Evolutionary conservation across 2,888 invertebrate species (phyloP), one percentile per base, ranked within the genome.

Genomic region (Hesperia comma): DNA sequence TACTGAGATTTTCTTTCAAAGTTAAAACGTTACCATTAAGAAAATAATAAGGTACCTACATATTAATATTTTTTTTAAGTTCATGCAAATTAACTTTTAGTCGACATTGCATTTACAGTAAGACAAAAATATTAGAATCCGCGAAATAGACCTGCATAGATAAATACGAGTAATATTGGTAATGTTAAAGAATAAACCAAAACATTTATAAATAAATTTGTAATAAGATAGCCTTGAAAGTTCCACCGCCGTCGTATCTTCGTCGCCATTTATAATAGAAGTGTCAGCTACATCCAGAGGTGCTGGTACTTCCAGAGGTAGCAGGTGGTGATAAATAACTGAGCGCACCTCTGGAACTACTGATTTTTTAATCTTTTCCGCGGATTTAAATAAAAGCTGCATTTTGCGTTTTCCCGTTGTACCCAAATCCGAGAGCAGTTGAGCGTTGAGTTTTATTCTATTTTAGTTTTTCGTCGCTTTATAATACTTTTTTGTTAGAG

Each of bases 271-370:
- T 83, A 86, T 86, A 85, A 83, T 75, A 73, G 70, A 75, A 56
- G 78, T 86, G 84, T 81, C 83, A 77, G 69, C 71, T 77, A 79
- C 85, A 84, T 76, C 75, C 74, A 80, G 78, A 57, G 51, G 78
- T 78, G 49, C 12, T 19, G 6, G 49, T 19, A 12, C 19, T 19
- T 17, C 49, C 19, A 74, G 73, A 77, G 79, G 79, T 79, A 63
- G 40, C 73, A 86, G 87, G 87, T 75, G 67, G 86, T 74, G 64
- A 81, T 85, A 85, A 83, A 84, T 85, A 82, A 83, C 74, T 58
- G 61, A 69, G 67, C 63, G 61, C 58, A 62, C 57, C 55, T 58
- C 62, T 41, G 43, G 32, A 66, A 53, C 62, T 60, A 53, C 64
- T 64, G 67, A 68, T 66, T 68, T 70, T 70, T 69, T 68, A 66